Evolutionary conservation across 2,888 invertebrate genomes (phyloP).

Genomic region (Dryadula phaetusa): DNA sequence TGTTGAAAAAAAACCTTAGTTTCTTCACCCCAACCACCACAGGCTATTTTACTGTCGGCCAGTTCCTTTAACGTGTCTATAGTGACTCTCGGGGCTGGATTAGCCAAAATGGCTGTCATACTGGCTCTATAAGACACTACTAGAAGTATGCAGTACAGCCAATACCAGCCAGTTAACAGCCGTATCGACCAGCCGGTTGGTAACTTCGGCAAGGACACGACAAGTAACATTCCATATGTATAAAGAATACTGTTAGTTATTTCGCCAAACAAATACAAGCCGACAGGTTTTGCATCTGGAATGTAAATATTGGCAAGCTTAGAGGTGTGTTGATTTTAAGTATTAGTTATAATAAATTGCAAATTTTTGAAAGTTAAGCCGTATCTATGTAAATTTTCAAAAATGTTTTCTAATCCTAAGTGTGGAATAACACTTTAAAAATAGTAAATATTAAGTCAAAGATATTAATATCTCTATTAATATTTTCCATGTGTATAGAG

Average conservation of each 20-base stretch:
- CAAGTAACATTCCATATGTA: slow-evolving; percentile 91
- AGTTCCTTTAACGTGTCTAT: slow-evolving; percentile 90
- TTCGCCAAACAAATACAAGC: slow-evolving; percentile 89
- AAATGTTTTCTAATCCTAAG: too few species aligned
- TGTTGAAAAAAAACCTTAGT: slow-evolving; percentile 88
- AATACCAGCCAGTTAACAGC: slow-evolving; percentile 93
- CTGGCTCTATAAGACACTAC: slow-evolving; percentile 93
- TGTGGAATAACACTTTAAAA: too few species aligned
- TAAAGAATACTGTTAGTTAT: slow-evolving; percentile 90
- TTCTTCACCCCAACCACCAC: slow-evolving; percentile 90
- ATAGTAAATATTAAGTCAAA: too few species aligned
- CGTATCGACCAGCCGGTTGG: slow-evolving; percentile 92
- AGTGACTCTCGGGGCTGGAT: slow-evolving; percentile 90
- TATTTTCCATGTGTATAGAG: too few species aligned
- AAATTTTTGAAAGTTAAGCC: neutral
- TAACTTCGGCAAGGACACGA: slow-evolving; percentile 90
- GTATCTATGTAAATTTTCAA: neutral
- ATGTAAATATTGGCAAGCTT: slow-evolving; percentile 49
- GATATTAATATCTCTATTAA: too few species aligned
- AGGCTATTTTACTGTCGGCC: slow-evolving; percentile 85
- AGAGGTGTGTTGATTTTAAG: slow-evolving; percentile 1
- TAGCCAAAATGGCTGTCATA: slow-evolving; percentile 93
- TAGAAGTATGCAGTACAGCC: slow-evolving; percentile 92
- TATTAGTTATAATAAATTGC: neutral
- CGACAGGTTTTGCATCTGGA: slow-evolving; percentile 74